Base-by-base conservation (phyloP, 2,797 vertebrate genomes). In the Pseudochirops corinnae region DNA sequence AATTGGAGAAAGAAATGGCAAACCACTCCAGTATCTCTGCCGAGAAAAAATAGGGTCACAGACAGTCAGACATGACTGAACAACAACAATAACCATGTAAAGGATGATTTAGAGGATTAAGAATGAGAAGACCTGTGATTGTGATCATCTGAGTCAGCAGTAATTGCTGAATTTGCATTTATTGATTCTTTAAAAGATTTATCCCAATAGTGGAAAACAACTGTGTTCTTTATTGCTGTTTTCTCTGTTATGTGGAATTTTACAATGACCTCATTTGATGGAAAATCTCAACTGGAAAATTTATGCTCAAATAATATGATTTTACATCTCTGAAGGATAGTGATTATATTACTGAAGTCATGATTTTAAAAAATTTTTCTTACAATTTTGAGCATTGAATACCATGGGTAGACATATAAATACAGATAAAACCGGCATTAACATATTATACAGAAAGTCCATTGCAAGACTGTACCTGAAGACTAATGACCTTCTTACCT, bases 391-490 rank as follows among this genome's bases (percentile, higher is more conserved):
- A 97, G 28, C 67, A 92, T 55, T 74, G 24, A 5, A 92, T 90
- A 96, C 97, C 92, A 97, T 92, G 67, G 94, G 60, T 31, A 33
- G 39, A 52, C 92, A 98, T 97, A 95, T 97, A 96, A 97, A 95
- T 31, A 21, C 52, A 94, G 33, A 94, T 94, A 95, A 96, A 33
- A 93, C 94, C 90, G 96, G 95, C 96, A 97, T 97, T 92, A 91
- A 82, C 95, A 96, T 97, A 96, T 93, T 96, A 92, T 96, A 94
- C 82, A 39, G 91, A 97, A 96, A 97, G 95, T 97, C 98, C 97
- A 95, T 94, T 95, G 90, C 62, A 14, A n/a, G 95, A 93, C 91
- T 97, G 97, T 98, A 94, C 92, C 95, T 94, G 95, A 74, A 96
- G 94, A 97, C 98, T 98, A 97, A 82, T 60, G 74, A 50, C 90